Percentiles rank a stretch among this genome's conserved stretches.
phyloP scores from a whole-genome alignment of 2,888 invertebrate genomes.

The Leptura quadrifasciata region DNA sequence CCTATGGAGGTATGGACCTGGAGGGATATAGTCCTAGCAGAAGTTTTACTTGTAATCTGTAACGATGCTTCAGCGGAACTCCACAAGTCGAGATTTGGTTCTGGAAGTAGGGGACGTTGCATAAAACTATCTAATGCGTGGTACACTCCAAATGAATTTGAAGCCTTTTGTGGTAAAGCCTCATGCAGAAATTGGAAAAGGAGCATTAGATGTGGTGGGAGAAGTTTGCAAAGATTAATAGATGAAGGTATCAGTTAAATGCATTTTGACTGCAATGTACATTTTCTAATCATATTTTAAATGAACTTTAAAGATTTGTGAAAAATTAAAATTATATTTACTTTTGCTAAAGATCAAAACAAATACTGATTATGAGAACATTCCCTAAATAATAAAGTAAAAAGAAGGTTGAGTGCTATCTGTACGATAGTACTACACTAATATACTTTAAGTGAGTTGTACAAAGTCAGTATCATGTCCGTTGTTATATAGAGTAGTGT shows the following conservation, averaged over 20 bases:
- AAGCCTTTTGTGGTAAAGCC: slow-evolving; percentile 92
- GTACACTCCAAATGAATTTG: slow-evolving; percentile 98
- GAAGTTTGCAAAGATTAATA: slow-evolving; percentile 93
- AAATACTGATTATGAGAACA: no score
- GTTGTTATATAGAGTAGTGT: no score
- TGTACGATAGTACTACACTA: no score
- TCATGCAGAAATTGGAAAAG: slow-evolving; percentile 98
- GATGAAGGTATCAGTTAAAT: slow-evolving; percentile 81
- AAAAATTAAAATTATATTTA: no score
- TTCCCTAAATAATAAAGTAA: no score
- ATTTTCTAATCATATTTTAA: no score
- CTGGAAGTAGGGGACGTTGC: slow-evolving; percentile 93
- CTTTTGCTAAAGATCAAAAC: no score
- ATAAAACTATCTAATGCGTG: slow-evolving; percentile 89
- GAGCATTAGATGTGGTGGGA: slow-evolving; percentile 93
- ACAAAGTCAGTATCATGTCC: no score
- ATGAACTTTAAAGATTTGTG: no score
- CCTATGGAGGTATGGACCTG: slow-evolving; percentile 75
- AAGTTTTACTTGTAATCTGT: slow-evolving; percentile 90
- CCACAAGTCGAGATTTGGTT: slow-evolving; percentile 88
- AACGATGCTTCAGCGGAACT: slow-evolving; percentile 95
- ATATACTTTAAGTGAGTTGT: no score
- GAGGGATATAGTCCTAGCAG: slow-evolving; percentile 87
- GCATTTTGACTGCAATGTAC: no score
- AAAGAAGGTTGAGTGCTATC: no score